These are phyloP conservation scores for Linnaemya tessellans DNA, from an alignment of 2,888 invertebrate species.

Conservation along the genomic window DNA sequence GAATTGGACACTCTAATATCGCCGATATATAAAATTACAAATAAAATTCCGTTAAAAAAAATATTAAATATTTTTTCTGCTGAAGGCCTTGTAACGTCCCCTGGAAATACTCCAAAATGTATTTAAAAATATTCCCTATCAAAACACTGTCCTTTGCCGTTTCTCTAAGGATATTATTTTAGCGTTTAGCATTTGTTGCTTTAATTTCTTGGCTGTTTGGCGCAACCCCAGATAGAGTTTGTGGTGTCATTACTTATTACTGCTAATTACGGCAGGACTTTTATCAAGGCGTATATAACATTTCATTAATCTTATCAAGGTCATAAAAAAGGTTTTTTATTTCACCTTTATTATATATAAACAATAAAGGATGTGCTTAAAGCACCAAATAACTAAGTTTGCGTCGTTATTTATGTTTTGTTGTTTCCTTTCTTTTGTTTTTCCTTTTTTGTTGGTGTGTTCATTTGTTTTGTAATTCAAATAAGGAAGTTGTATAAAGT, in stretches of 20 bases:
- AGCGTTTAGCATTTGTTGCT: background rate
- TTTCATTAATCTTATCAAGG: constrained; percentile 6
- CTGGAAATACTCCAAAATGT: background rate
- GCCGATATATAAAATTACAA: no score
- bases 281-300: background rate
- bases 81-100: no score
- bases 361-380: background rate
- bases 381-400: background rate
- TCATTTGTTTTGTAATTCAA: background rate
- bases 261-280: background rate
- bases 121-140: background rate
- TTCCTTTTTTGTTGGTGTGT: background rate
- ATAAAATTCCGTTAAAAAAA: no score
- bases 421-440: no score
- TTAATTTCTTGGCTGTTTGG: background rate
- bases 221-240: background rate
- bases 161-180: background rate
- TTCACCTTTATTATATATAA: background rate
- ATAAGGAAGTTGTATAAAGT: background rate
- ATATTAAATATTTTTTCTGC: no score
- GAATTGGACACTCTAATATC: no score
- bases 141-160: background rate
- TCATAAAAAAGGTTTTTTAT: background rate
- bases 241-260: background rate
- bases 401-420: background rate